Base-by-base conservation (phyloP, 1,140 invertebrate species). In the Pseudomyrmex gracilis region DNA sequence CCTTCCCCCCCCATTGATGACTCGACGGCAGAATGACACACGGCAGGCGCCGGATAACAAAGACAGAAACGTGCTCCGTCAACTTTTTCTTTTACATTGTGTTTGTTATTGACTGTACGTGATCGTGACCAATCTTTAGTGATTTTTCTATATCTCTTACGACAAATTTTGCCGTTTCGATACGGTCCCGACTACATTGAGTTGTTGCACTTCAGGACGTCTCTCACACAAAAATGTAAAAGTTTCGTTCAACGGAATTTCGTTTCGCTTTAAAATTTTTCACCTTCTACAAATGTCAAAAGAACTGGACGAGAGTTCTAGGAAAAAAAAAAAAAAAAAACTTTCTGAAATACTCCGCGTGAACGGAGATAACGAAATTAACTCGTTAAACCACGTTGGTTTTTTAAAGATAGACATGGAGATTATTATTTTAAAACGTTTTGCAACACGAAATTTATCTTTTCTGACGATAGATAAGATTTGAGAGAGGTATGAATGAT, bases 31-130 rank as follows among this genome's bases (percentile, higher is more conserved):
- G 34, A 34, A 64, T n/a, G 20, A 61, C 58, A 64, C 20, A 66
- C 22, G 73, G 57, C 57, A 74, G 15, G 22, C 73, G 73, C 73
- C 73, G 58, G 45, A 63, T 74, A 74, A 77, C 34, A 77, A 77
- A 67, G 61, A 34, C 4, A 34, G 34, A 34, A 55, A 77, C 61
- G 9, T 60, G 74, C 34, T 51, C 74, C 57, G n/a, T 15, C 47
- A 15, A 17, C 34, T 34, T 64, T 66, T 34, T 10, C 43, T n/a
- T 74, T 22, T 15, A 22, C 1, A 12, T n/a, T 20, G 22, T 47
- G 7, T 34, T 34, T 34, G 34, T 34, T 34, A 57, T 67, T 34
- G 13, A 66, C 34, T 20, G 15, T 7, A 12, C 10, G 13, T 20
- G 13, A 15, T 61, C 43, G 20, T 13, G 2, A 68, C 9, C 24